phyloP scores from a whole-genome alignment of 37 sponge, comb jelly and placozoan genomes.

The Ianthella basta region DNA sequence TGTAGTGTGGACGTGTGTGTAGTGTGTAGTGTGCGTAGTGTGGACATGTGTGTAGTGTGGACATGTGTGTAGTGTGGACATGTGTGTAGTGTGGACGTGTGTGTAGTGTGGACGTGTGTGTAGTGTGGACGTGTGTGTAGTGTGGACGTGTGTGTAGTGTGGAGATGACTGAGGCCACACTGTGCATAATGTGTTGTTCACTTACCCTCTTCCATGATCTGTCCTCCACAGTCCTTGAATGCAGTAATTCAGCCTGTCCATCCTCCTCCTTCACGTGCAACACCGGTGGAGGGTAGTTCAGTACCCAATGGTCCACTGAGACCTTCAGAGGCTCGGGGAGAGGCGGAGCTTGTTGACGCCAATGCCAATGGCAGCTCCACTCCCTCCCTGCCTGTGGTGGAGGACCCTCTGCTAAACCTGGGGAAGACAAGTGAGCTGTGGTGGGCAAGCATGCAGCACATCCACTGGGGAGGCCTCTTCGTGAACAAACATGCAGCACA shows the following conservation, averaged over 20 bases:
- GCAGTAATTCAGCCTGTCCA: background rate
- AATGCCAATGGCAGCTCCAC: background rate
- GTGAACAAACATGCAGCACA: too few relatives aligned
- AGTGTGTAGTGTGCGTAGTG: background rate
- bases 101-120: too few relatives aligned
- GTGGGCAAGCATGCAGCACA: background rate
- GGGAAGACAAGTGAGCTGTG: background rate
- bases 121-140: background rate
- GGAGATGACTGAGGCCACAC: too few relatives aligned
- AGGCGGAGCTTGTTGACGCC: slow-evolving; percentile 19
- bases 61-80: background rate
- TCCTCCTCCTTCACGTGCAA: too few relatives aligned
- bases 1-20: background rate
- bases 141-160: background rate
- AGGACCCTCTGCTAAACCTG: slow-evolving; percentile 5
- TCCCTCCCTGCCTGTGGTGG: background rate
- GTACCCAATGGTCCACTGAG: slow-evolving; percentile 24
- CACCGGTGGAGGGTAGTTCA: background rate
- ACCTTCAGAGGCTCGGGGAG: background rate
- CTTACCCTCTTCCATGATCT: background rate
- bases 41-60: too few relatives aligned
- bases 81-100: background rate
- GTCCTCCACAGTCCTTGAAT: background rate
- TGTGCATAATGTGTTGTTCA: background rate
- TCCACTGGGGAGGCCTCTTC: too few relatives aligned